Conservation (phyloP, 2,797 vertebrate species). For the Falco biarmicus region DNA sequence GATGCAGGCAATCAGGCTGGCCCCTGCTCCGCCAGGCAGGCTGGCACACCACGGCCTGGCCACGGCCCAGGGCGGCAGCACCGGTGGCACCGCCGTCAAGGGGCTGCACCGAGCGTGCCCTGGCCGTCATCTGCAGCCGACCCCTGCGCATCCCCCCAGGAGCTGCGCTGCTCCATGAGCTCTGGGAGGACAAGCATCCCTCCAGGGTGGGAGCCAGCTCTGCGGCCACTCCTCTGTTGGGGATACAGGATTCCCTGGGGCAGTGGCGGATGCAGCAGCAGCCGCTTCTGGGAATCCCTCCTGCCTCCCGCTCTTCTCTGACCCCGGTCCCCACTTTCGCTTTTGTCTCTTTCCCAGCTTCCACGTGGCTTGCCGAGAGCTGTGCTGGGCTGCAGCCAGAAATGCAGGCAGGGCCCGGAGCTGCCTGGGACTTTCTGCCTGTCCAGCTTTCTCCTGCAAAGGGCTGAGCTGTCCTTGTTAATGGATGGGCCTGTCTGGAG, state of each 20-base stretch:
- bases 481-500: neutral
- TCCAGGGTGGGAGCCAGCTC: neutral
- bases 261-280: neutral
- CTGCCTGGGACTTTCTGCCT: neutral
- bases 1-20: neutral
- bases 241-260: neutral
- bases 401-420: neutral
- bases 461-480: neutral
- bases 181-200: neutral
- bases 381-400: neutral
- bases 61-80: neutral
- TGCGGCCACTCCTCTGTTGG: fast-evolving
- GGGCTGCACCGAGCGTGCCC: neutral
- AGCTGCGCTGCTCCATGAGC: neutral
- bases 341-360: neutral
- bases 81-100: neutral
- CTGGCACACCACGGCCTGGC: neutral
- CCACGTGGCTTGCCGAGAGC: neutral
- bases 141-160: fast-evolving
- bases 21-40: neutral
- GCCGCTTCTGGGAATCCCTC: neutral
- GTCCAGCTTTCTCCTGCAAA: neutral
- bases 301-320: neutral
- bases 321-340: neutral
- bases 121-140: neutral